phyloP scores from a whole-genome alignment of 92 coral and sea anemone species.

The Desmophyllum pertusum region DNA sequence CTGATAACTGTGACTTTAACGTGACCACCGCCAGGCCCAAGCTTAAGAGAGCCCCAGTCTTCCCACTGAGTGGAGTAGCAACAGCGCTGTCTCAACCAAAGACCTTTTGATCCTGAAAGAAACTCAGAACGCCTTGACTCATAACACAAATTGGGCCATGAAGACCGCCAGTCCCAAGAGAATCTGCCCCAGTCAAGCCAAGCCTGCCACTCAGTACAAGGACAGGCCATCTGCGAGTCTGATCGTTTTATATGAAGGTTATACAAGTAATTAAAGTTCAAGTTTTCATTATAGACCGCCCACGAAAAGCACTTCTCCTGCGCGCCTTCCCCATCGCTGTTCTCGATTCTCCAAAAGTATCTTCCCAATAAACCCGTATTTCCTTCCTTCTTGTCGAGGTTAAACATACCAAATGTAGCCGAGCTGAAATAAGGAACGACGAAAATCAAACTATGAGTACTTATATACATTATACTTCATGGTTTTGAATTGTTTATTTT shows the following conservation, averaged over 20 bases:
- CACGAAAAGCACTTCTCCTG: constrained; percentile 33
- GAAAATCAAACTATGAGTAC: too few species aligned
- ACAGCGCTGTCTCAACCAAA: constrained; percentile 37
- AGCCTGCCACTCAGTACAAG: constrained; percentile 57
- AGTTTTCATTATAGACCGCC: constrained; percentile 9
- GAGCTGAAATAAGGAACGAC: not conserved
- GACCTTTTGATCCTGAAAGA: not conserved
- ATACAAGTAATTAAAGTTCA: not conserved
- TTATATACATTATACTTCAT: too few species aligned
- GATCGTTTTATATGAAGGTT: not conserved
- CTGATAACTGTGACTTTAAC: not conserved
- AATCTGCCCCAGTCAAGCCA: constrained; percentile 45
- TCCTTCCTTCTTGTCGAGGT: constrained; percentile 20
- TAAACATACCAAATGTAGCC: constrained; percentile 19
- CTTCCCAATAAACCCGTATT: constrained; percentile 28
- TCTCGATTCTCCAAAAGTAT: constrained; percentile 36
- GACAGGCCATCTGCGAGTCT: constrained; percentile 42
- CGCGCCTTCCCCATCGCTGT: constrained; percentile 7
- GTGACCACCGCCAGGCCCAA: constrained; percentile 47
- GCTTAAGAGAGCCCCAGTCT: constrained; percentile 35
- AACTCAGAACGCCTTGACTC: not conserved
- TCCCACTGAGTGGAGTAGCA: constrained; percentile 39
- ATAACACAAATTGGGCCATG: constrained; percentile 9
- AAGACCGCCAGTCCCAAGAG: not conserved
- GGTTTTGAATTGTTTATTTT: too few species aligned